These are phyloP conservation scores for Conus ventricosus DNA, from an alignment of 1,140 invertebrate genomes.

Conservation along the genomic window DNA sequence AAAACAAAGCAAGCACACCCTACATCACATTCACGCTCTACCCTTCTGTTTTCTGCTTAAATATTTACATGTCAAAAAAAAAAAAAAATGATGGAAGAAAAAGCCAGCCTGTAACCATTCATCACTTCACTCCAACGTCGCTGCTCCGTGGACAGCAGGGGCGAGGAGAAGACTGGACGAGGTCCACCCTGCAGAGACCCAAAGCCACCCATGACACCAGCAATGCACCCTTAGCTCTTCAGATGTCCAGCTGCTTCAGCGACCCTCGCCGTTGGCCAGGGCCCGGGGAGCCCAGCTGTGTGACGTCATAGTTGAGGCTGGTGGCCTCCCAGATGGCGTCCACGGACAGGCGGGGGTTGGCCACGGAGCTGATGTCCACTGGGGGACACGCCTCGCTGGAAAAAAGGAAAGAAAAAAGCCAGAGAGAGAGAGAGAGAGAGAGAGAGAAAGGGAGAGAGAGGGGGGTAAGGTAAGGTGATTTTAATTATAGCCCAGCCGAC, in stretches of 20 bases:
- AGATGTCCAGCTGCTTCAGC: constrained; percentile 45
- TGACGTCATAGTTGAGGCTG: constrained; percentile 51
- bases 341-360: constrained; percentile 49
- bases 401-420: neutral
- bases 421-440: neutral
- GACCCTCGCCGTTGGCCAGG: constrained; percentile 19
- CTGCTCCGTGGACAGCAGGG: too few species aligned
- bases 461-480: neutral
- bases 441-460: neutral
- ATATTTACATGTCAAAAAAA: too few species aligned
- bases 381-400: constrained; percentile 24
- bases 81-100: too few species aligned
- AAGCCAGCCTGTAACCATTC: too few species aligned
- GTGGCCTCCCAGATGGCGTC: constrained; percentile 60
- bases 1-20: too few species aligned
- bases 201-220: too few species aligned
- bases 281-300: constrained; percentile 41
- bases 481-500: too few species aligned
- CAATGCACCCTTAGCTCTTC: neutral
- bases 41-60: too few species aligned
- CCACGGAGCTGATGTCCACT: constrained; percentile 43
- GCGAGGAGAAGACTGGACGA: too few species aligned
- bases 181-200: too few species aligned
- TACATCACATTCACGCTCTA: too few species aligned
- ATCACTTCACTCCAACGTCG: too few species aligned